Percentiles rank a stretch among this genome's conserved stretches.
Conservation (phyloP, 2,797 vertebrate genomes). For the Takifugu rubripes region DNA sequence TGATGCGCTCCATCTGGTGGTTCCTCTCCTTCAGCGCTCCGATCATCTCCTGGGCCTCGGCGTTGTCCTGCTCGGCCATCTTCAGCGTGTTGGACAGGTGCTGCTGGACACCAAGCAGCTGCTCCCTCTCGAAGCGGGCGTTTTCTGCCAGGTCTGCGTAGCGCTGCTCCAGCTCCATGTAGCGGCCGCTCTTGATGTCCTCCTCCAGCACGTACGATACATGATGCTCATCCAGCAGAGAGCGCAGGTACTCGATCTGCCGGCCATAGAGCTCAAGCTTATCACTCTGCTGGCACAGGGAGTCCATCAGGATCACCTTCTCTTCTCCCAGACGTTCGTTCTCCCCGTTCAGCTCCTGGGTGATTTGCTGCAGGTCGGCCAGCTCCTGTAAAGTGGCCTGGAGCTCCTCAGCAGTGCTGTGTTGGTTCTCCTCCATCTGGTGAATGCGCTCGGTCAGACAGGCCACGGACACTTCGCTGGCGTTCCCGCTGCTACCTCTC, state of each 20-base stretch:
- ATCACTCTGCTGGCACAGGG: conserved; percentile 94
- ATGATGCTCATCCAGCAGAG: conserved; percentile 89
- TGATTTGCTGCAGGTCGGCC: conserved; percentile 93
- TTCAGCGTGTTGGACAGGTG: conserved; percentile 95
- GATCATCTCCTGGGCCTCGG: conserved; percentile 93
- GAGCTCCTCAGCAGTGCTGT: conserved; percentile 94
- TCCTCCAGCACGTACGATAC: conserved; percentile 87
- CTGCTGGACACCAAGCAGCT: conserved; percentile 94
- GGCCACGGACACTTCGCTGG: conserved; percentile 89
- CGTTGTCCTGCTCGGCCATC: conserved; percentile 97
- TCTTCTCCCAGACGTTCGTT: conserved; percentile 95
- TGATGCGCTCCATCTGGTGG: conserved; percentile 91
- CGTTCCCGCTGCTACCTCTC: conserved; percentile 85
- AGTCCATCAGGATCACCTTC: conserved; percentile 95
- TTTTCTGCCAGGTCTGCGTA: conserved; percentile 91
- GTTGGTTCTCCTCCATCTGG: conserved; percentile 98
- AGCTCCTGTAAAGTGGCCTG: conserved; percentile 95
- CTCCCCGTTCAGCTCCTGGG: conserved; percentile 93
- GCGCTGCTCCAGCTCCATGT: conserved; percentile 93
- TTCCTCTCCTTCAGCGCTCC: conserved; percentile 91
- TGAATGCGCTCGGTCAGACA: conserved; percentile 95
- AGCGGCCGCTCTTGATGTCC: conserved; percentile 93
- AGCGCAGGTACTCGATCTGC: conserved; percentile 91
- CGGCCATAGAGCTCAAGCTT: conserved; percentile 89
- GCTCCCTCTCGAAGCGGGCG: conserved; percentile 91